phyloP scores from a whole-genome alignment of 2,797 vertebrate species.

The Rhinichthys osculus region DNA sequence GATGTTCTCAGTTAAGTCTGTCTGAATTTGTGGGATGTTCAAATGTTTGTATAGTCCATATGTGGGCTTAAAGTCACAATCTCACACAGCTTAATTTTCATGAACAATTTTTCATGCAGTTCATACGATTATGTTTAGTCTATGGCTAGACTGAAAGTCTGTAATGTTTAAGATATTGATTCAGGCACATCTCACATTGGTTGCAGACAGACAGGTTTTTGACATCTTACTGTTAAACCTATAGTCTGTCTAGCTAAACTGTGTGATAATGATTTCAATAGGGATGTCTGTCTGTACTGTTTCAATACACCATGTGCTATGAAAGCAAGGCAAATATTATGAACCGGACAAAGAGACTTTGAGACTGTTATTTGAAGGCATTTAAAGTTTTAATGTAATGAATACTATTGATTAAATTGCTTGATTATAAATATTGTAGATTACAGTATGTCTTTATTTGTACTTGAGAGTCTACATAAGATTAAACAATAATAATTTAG shows the following conservation, averaged over 20 bases:
- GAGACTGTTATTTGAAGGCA: neutral
- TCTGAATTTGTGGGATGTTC: neutral
- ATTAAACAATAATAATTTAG: conserved; percentile 7
- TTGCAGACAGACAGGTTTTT: conserved; percentile 51
- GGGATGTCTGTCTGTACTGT: neutral
- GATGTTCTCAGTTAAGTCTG: neutral
- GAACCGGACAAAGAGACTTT: neutral
- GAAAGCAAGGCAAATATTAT: conserved; percentile 1
- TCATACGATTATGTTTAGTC: neutral
- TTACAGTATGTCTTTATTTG: neutral
- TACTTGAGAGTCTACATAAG: neutral
- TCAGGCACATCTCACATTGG: conserved; percentile 41
- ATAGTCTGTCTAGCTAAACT: conserved; percentile 16
- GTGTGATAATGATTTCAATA: conserved; percentile 21
- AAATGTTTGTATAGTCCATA: conserved; percentile 2
- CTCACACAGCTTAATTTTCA: neutral
- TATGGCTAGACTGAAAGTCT: conserved; percentile 41
- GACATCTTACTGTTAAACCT: conserved; percentile 35
- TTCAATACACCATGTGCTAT: neutral
- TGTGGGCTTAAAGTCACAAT: neutral
- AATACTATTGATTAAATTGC: neutral
- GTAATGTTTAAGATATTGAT: conserved; percentile 45
- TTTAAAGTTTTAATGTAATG: conserved; percentile 10
- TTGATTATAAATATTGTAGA: conserved; percentile 23
- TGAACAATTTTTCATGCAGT: neutral